Evolutionary conservation across 2,113 vertebrate species (phyloP).

Genomic region (Onychostoma macrolepis): DNA sequence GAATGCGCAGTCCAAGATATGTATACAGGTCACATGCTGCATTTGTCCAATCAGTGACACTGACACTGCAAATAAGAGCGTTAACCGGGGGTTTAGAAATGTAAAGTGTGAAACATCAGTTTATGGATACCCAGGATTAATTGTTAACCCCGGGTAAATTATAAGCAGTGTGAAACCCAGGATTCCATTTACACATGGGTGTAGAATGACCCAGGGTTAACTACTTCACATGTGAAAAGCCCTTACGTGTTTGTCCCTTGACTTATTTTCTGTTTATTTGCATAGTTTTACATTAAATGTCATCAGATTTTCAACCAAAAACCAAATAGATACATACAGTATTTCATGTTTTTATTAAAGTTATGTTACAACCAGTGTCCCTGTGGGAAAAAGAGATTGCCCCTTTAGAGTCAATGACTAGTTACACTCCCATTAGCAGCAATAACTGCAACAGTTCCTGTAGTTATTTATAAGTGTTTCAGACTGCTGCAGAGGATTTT

Average conservation of each 20-base stretch:
- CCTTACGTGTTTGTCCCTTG: background rate
- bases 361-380: background rate
- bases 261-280: background rate
- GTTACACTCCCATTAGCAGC: background rate
- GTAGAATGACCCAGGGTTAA: background rate
- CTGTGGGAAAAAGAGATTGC: background rate
- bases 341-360: background rate
- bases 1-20: background rate
- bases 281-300: background rate
- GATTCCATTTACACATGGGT: background rate
- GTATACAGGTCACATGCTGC: background rate
- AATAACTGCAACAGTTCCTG: conserved; percentile 12
- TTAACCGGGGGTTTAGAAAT: background rate
- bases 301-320: background rate
- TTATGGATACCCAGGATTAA: background rate
- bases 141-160: background rate
- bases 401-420: background rate
- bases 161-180: background rate
- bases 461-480: background rate
- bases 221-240: background rate
- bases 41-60: background rate
- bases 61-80: background rate
- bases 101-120: background rate
- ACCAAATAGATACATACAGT: background rate
- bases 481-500: background rate